A percentile compares a stretch with the other conserved stretches of the same genome.
Evolutionary conservation across 2,888 invertebrate species (phyloP).

Genomic region (Acanthococcus lagerstroemiae): DNA sequence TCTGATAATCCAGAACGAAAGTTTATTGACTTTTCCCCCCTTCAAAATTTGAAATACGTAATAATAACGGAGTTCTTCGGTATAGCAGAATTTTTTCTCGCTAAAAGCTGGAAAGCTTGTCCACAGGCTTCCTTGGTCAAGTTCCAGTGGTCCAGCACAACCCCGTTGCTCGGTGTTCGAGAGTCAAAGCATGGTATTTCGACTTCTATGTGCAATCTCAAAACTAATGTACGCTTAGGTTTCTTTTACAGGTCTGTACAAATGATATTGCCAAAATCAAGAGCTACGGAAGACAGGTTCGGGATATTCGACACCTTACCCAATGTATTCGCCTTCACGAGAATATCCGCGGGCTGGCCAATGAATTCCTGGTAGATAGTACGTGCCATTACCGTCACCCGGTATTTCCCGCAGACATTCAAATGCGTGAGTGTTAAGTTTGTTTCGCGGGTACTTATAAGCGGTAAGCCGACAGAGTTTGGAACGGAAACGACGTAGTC

Average conservation of each 20-base stretch:
- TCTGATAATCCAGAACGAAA: too few relatives aligned
- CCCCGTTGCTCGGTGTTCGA: too few relatives aligned
- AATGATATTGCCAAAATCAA: neutral
- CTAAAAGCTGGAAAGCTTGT: too few relatives aligned
- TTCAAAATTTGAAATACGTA: too few relatives aligned
- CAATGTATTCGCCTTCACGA: neutral
- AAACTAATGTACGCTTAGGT: neutral
- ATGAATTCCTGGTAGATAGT: neutral
- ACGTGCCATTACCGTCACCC: neutral
- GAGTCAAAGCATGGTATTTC: too few relatives aligned
- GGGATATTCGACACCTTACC: neutral
- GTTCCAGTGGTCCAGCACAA: too few relatives aligned
- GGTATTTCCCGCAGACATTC: neutral
- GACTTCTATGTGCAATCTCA: too few relatives aligned
- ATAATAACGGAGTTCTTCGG: too few relatives aligned
- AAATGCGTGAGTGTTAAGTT: neutral
- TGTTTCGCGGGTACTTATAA: neutral
- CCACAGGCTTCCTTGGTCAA: too few relatives aligned
- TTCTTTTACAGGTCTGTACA: neutral
- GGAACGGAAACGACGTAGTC: neutral
- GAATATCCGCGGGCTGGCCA: neutral
- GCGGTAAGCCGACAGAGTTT: neutral
- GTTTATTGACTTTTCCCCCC: too few relatives aligned
- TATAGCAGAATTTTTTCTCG: too few relatives aligned
- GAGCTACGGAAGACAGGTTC: neutral